phyloP scores from a whole-genome alignment of 2,888 invertebrate genomes.

The Mechanitis messenoides region DNA sequence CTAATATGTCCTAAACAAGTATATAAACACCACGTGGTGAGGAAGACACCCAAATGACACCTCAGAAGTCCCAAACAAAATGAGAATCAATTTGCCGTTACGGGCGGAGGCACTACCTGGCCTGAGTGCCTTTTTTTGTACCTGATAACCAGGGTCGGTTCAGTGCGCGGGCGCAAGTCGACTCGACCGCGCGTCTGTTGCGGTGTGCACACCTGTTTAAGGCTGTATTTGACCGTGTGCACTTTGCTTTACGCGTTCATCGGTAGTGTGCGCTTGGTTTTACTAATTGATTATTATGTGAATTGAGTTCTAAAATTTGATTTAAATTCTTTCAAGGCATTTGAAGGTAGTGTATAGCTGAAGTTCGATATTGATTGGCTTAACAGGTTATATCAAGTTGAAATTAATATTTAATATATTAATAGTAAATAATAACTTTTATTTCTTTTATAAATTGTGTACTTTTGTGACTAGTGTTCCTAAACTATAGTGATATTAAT shows the following conservation, averaged over 20 bases:
- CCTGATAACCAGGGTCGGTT: constrained; percentile 54
- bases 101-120: constrained; percentile 33
- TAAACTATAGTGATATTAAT: too few species aligned
- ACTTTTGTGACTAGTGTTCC: too few species aligned
- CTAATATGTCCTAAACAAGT: neutral
- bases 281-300: neutral
- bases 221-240: constrained; percentile 9
- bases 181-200: constrained; percentile 49
- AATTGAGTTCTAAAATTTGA: too few species aligned
- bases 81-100: constrained; percentile 37
- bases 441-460: too few species aligned
- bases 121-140: constrained; percentile 48
- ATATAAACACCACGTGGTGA: constrained; percentile 28
- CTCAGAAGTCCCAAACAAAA: constrained; percentile 31
- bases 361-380: too few species aligned
- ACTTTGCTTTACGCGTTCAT: constrained; percentile 10
- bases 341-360: too few species aligned
- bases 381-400: too few species aligned
- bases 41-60: constrained; percentile 26
- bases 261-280: constrained; percentile 5
- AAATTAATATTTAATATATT: too few species aligned
- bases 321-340: too few species aligned
- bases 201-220: constrained; percentile 9
- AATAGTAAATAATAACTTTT: too few species aligned
- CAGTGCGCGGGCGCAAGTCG: constrained; percentile 62